phyloP scores from a whole-genome alignment of 2,888 invertebrate species.

The Zelleria hepariella region DNA sequence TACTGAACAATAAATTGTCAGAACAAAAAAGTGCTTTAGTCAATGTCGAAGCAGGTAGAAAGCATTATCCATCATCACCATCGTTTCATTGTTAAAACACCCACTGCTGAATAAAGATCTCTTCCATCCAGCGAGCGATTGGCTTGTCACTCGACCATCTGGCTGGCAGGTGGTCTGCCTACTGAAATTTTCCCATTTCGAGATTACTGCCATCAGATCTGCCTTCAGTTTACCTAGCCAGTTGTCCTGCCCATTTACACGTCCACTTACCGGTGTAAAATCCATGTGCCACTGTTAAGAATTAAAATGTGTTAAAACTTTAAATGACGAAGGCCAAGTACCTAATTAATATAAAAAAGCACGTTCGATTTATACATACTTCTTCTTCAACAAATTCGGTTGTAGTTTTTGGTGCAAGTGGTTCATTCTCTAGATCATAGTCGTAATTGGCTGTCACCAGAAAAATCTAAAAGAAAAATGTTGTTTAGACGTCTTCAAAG shows the following conservation, averaged over 20 bases:
- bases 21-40: not conserved
- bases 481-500: not conserved
- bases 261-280: slow-evolving; percentile 57
- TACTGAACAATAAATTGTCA: not conserved
- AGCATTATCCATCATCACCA: not conserved
- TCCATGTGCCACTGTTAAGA: slow-evolving; percentile 61
- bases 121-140: no score
- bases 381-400: not conserved
- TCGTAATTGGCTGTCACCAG: not conserved
- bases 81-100: not conserved
- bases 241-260: not conserved
- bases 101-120: not conserved
- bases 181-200: no score
- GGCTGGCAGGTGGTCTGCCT: no score
- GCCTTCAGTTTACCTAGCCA: not conserved
- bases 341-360: no score
- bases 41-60: not conserved
- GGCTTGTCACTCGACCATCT: no score
- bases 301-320: not conserved
- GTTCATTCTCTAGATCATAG: no score
- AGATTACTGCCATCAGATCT: not conserved
- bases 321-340: no score
- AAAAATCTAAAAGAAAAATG: not conserved
- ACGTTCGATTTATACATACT: not conserved
- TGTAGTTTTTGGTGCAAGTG: not conserved